A percentile compares a stretch with the other conserved stretches of the same genome.
These are phyloP conservation scores for Andrena hattorfiana DNA, from an alignment of 2,888 invertebrate species.

Conservation along the genomic window DNA sequence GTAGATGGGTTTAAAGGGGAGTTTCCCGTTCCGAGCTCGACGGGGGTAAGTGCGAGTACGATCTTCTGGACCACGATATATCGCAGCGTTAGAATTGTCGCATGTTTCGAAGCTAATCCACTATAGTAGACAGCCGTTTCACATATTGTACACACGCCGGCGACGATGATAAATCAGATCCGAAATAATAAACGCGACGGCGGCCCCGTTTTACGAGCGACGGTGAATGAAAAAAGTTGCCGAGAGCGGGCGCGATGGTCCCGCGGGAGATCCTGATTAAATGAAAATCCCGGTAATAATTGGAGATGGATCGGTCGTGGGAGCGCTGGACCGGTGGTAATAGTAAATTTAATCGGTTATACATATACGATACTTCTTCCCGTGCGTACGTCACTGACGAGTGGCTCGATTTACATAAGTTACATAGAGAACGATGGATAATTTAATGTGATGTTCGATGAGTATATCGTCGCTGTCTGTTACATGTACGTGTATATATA, in stretches of 20 bases:
- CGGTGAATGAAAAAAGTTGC: slow-evolving; percentile 2
- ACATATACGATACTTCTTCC: slow-evolving; percentile 27
- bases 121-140: slow-evolving; percentile 58
- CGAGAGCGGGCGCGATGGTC: background rate
- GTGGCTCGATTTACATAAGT: slow-evolving; percentile 34
- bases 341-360: slow-evolving; percentile 39
- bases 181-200: slow-evolving; percentile 50
- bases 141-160: slow-evolving; percentile 50
- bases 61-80: slow-evolving; percentile 44
- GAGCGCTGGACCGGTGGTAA: slow-evolving; percentile 26
- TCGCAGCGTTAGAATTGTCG: slow-evolving; percentile 43
- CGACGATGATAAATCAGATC: slow-evolving; percentile 57
- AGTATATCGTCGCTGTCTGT: slow-evolving; percentile 55
- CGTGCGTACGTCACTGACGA: slow-evolving; percentile 7
- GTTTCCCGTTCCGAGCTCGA: slow-evolving; percentile 8
- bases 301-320: slow-evolving; percentile 15
- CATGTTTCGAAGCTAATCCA: slow-evolving; percentile 56
- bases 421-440: slow-evolving; percentile 42
- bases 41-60: slow-evolving; percentile 2
- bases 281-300: slow-evolving; percentile 24
- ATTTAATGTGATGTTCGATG: slow-evolving; percentile 60
- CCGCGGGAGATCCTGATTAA: slow-evolving; percentile 11
- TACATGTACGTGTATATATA: slow-evolving; percentile 46
- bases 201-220: slow-evolving; percentile 12
- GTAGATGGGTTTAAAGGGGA: background rate